phyloP scores from a whole-genome alignment of 2,888 invertebrate genomes.

The Agriopis leucophaearia region DNA sequence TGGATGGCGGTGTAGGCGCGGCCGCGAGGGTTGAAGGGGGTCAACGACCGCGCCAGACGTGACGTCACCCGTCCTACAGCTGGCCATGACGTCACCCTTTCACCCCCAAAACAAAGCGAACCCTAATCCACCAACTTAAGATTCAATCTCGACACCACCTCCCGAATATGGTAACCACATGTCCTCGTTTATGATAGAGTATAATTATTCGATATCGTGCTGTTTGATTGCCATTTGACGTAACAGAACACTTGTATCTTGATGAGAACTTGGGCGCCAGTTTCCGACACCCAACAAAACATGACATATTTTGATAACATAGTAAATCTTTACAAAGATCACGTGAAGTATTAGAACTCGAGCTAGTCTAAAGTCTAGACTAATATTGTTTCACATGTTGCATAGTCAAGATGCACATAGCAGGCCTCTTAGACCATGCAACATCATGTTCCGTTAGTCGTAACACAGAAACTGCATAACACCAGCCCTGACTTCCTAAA shows the following conservation, averaged over 20 bases:
- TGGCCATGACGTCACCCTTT: slow-evolving; percentile 80
- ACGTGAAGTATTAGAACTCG: slow-evolving; percentile 20
- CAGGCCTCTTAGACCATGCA: background rate
- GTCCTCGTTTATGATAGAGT: slow-evolving; percentile 67
- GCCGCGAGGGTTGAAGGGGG: slow-evolving; percentile 68
- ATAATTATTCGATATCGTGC: slow-evolving; percentile 68
- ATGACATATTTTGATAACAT: slow-evolving; percentile 15
- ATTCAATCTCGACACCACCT: slow-evolving; percentile 65
- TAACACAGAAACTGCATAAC: slow-evolving; percentile 8
- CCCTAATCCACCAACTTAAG: slow-evolving; percentile 68
- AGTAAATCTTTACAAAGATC: slow-evolving; percentile 7
- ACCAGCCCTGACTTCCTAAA: slow-evolving; percentile 17
- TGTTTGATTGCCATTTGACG: slow-evolving; percentile 68
- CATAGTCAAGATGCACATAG: too few species aligned
- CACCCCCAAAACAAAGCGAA: slow-evolving; percentile 58
- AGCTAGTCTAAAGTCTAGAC: slow-evolving; percentile 5
- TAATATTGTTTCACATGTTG: background rate
- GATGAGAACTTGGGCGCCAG: slow-evolving; percentile 59
- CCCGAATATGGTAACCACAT: slow-evolving; percentile 72
- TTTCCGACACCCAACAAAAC: slow-evolving; percentile 54
- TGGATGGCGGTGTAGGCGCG: slow-evolving; percentile 65
- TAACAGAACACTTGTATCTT: slow-evolving; percentile 64
- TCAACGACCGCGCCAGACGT: slow-evolving; percentile 77
- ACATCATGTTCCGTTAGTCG: background rate
- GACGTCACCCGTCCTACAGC: slow-evolving; percentile 85